phyloP scores from a whole-genome alignment of 2,888 invertebrate genomes.

The Callyntrura guangdongensis region DNA sequence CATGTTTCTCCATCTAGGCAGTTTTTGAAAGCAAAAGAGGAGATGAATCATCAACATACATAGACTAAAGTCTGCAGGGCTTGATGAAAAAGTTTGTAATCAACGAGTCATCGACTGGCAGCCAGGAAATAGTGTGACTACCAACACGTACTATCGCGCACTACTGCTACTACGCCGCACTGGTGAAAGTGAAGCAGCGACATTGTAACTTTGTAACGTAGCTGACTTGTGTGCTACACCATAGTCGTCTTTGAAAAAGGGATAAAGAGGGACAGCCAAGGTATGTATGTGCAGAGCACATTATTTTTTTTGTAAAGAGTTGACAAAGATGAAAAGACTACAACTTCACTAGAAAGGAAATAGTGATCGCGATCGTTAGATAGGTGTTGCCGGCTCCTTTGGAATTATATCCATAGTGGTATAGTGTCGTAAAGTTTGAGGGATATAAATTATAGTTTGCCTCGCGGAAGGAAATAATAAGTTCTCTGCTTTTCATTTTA shows the following conservation, averaged over 20 bases:
- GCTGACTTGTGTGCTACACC: background rate
- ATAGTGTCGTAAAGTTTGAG: too few relatives aligned
- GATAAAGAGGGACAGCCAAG: background rate
- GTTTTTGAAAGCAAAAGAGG: conserved; percentile 1
- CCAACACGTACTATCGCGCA: background rate
- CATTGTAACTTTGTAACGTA: background rate
- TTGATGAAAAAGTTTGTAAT: background rate
- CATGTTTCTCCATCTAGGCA: background rate
- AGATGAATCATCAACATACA: conserved; percentile 27
- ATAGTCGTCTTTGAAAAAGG: background rate
- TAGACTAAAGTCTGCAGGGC: background rate
- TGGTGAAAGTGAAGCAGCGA: conserved; percentile 21
- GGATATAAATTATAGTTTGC: conserved; percentile 35
- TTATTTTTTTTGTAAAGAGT: conserved; percentile 1
- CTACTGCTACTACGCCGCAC: background rate
- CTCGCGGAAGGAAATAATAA: conserved; percentile 59
- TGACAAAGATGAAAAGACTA: conserved; percentile 36
- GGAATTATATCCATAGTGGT: background rate
- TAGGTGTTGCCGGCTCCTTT: background rate
- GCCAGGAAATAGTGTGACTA: conserved; percentile 36
- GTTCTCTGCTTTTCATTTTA: conserved; percentile 32
- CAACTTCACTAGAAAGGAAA: background rate
- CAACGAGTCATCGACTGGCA: background rate
- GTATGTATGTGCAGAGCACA: background rate
- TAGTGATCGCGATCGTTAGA: conserved; percentile 1